Evolutionary conservation across 2,113 vertebrate species (phyloP).

Genomic region (Balaenoptera acutorostrata): DNA sequence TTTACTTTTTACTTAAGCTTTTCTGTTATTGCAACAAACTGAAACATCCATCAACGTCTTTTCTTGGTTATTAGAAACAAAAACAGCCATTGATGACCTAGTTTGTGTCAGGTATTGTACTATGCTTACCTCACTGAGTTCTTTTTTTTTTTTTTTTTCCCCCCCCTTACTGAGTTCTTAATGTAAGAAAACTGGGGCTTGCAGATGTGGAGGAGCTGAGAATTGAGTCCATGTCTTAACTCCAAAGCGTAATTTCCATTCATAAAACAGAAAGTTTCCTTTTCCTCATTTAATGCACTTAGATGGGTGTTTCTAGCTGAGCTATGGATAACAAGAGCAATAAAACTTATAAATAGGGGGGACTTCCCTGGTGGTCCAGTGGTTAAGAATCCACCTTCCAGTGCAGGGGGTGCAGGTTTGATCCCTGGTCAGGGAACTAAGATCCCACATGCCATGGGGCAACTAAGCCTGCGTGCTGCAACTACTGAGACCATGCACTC

Average conservation of each 20-base stretch:
- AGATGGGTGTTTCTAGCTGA: background rate
- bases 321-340: background rate
- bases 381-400: too few species aligned
- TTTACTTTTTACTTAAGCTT: background rate
- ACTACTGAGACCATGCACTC: too few species aligned
- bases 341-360: background rate
- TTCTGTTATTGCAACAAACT: background rate
- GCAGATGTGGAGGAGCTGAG: background rate
- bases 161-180: background rate
- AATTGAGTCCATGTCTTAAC: background rate
- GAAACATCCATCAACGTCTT: background rate
- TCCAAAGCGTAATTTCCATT: background rate
- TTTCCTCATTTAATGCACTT: background rate
- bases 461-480: too few species aligned
- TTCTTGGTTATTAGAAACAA: background rate
- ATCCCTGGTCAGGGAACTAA: too few species aligned
- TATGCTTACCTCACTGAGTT: background rate
- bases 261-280: background rate
- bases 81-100: background rate
- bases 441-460: too few species aligned
- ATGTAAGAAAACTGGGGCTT: background rate
- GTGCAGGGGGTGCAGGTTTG: too few species aligned
- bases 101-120: background rate
- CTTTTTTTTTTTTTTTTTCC: background rate
- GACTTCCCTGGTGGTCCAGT: too few species aligned